These are phyloP conservation scores for Spodoptera exigua DNA, from an alignment of 2,888 invertebrate species.

Conservation along the genomic window DNA sequence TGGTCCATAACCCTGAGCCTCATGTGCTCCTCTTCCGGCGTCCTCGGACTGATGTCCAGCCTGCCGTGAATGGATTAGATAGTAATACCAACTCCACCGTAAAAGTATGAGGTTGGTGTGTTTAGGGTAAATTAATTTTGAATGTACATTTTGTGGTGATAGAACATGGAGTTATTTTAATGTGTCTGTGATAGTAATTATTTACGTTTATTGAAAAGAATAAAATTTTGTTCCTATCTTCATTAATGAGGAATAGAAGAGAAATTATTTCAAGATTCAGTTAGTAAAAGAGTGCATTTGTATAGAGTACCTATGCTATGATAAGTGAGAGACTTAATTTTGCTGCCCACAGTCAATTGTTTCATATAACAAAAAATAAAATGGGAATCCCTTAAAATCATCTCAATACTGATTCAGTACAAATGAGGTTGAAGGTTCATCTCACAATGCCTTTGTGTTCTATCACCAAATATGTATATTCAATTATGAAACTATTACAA, in stretches of 20 bases:
- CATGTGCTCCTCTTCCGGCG: slow-evolving; percentile 95
- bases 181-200: too few relatives aligned
- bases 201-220: too few relatives aligned
- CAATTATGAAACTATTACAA: slow-evolving; percentile 25
- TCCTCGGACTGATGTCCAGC: slow-evolving; percentile 77
- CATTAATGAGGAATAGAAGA: neutral
- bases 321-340: too few relatives aligned
- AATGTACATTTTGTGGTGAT: slow-evolving; percentile 24
- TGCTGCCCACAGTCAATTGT: too few relatives aligned
- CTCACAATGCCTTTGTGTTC: neutral
- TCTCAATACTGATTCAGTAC: too few relatives aligned
- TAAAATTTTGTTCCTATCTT: too few relatives aligned
- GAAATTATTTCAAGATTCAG: too few relatives aligned
- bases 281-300: too few relatives aligned
- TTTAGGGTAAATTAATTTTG: slow-evolving; percentile 46
- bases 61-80: slow-evolving; percentile 75
- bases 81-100: slow-evolving; percentile 72
- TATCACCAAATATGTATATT: slow-evolving; percentile 25
- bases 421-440: too few relatives aligned
- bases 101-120: slow-evolving; percentile 68
- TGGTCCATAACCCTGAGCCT: slow-evolving; percentile 97
- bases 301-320: too few relatives aligned
- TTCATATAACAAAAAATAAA: too few relatives aligned
- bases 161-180: slow-evolving; percentile 12
- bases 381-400: too few relatives aligned